Conservation (phyloP, 2,888 invertebrate species). For the Drosophila antonietae region DNA sequence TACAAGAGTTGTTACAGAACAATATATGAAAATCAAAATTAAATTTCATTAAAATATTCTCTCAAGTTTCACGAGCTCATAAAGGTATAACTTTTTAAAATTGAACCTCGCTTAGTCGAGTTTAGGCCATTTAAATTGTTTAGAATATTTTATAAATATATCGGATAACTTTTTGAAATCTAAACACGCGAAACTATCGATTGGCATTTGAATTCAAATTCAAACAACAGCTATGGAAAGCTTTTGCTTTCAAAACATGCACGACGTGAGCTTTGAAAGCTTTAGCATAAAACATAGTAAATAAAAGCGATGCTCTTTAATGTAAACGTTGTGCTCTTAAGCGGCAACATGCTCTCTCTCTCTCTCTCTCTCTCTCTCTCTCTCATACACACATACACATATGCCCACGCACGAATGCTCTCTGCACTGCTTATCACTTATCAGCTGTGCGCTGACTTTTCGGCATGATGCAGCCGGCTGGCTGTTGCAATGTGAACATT, state of each 20-base stretch:
- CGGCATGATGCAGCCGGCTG: conserved; percentile 68
- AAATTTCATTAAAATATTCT: no score
- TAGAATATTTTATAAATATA: not conserved
- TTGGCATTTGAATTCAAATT: not conserved
- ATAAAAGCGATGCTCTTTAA: conserved; percentile 16
- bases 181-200: not conserved
- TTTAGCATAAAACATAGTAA: conserved; percentile 8
- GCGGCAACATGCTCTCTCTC: conserved; percentile 11
- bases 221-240: not conserved
- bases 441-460: conserved; percentile 69
- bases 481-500: conserved; percentile 43
- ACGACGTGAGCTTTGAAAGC: conserved; percentile 58
- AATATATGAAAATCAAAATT: no score
- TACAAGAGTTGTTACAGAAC: no score
- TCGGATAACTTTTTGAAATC: not conserved
- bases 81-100: not conserved
- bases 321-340: conserved; percentile 27
- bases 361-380: not conserved
- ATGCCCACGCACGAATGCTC: conserved; percentile 1
- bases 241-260: not conserved
- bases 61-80: not conserved
- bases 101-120: not conserved
- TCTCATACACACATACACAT: not conserved
- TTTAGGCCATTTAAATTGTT: not conserved
- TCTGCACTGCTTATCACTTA: conserved; percentile 65